Conservation (phyloP, 2,797 vertebrate genomes). For the Catharus ustulatus region DNA sequence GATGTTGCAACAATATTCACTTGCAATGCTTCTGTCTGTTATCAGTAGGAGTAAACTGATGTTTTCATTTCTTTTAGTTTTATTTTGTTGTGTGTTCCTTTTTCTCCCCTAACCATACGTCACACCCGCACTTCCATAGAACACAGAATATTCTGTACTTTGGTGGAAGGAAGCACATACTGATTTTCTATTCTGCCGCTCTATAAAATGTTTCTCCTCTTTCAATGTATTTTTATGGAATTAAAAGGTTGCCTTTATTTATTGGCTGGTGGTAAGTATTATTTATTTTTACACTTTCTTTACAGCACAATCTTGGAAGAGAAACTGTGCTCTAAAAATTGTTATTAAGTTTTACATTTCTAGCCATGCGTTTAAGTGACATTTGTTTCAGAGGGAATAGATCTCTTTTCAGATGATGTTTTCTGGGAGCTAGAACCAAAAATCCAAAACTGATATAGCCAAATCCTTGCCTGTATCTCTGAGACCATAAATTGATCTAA, state of each 20-base stretch:
- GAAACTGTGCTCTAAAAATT: constrained; percentile 45
- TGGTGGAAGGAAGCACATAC: background rate
- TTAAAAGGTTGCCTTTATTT: constrained; percentile 42
- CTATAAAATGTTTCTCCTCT: background rate
- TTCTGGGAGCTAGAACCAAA: constrained; percentile 37
- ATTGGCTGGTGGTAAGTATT: background rate
- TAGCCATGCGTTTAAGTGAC: background rate
- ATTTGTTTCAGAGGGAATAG: constrained; percentile 17
- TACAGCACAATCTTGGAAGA: constrained; percentile 49
- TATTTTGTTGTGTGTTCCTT: background rate
- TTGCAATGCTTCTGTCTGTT: constrained; percentile 38
- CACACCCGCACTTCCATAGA: background rate
- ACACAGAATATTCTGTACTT: background rate
- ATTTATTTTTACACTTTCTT: constrained; percentile 51
- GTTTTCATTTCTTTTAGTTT: background rate
- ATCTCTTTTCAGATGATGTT: background rate
- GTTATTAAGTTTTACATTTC: constrained; percentile 45
- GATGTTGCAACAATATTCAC: background rate
- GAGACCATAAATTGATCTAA: background rate
- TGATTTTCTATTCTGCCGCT: background rate
- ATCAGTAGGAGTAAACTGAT: background rate
- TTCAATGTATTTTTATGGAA: background rate
- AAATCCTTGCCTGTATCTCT: background rate
- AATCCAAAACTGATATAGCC: background rate
- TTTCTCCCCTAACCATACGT: background rate